These are phyloP conservation scores for Malthinus seriepunctatus DNA, from an alignment of 2,888 invertebrate species.

Conservation along the genomic window DNA sequence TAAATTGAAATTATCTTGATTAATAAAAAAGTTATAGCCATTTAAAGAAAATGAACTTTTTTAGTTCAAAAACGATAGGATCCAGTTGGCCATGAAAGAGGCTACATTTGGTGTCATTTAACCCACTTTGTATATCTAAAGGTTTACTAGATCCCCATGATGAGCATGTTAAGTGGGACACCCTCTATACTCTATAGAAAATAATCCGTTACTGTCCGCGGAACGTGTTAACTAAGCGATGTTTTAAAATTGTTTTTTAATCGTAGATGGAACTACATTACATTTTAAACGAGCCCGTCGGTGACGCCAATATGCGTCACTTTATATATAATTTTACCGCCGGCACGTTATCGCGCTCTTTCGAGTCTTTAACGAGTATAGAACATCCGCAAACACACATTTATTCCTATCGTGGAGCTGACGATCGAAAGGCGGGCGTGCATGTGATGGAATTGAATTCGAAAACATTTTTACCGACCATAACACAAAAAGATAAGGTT, in stretches of 20 bases:
- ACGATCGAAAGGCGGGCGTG: constrained; percentile 43
- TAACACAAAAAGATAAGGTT: constrained; percentile 66
- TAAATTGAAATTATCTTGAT: too few species aligned
- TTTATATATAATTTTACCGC: constrained; percentile 61
- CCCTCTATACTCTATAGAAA: too few species aligned
- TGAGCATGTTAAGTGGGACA: too few species aligned
- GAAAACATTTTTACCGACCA: constrained; percentile 64
- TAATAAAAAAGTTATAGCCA: too few species aligned
- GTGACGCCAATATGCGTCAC: constrained; percentile 56
- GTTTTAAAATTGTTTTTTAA: constrained; percentile 35
- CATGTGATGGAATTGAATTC: constrained; percentile 69
- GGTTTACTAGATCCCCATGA: too few species aligned
- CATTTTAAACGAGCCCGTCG: constrained; percentile 60
- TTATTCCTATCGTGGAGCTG: constrained; percentile 29
- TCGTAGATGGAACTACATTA: constrained; percentile 72
- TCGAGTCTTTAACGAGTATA: constrained; percentile 40
- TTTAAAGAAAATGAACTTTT: too few species aligned
- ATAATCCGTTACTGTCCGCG: too few species aligned
- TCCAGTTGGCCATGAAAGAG: too few species aligned
- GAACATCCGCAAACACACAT: constrained; percentile 41
- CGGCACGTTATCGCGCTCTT: constrained; percentile 44
- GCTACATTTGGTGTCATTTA: too few species aligned
- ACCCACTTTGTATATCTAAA: too few species aligned
- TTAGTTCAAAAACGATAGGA: too few species aligned
- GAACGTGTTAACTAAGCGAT: too few species aligned